These are phyloP conservation scores for Drosophila dives DNA, from an alignment of 2,888 invertebrate species.

Conservation along the genomic window DNA sequence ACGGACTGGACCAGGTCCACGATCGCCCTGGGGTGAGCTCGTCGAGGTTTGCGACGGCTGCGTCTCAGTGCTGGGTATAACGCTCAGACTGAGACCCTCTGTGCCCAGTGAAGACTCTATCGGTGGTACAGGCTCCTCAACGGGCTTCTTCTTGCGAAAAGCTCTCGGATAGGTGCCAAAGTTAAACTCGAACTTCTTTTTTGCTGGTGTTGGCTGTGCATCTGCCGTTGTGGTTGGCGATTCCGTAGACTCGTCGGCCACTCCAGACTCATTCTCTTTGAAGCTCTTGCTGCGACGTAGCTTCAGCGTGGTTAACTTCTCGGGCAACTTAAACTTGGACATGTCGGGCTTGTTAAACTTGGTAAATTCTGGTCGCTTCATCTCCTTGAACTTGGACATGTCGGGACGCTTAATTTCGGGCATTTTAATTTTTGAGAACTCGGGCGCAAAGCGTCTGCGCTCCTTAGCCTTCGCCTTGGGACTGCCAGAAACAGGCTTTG, in stretches of 20 bases:
- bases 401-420: slow-evolving; percentile 85
- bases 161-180: slow-evolving; percentile 92
- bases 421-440: slow-evolving; percentile 85
- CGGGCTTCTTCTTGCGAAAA: slow-evolving; percentile 85
- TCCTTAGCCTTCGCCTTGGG: slow-evolving; percentile 82
- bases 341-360: slow-evolving; percentile 87
- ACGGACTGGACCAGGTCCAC: slow-evolving; percentile 85
- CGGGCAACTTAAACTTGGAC: slow-evolving; percentile 88
- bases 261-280: slow-evolving; percentile 79
- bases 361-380: slow-evolving; percentile 84
- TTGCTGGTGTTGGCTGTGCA: slow-evolving; percentile 67
- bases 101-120: slow-evolving; percentile 76
- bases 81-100: slow-evolving; percentile 81
- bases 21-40: slow-evolving; percentile 87
- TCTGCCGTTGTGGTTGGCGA: slow-evolving; percentile 40
- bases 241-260: slow-evolving; percentile 55
- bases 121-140: slow-evolving; percentile 56
- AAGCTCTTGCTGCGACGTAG: slow-evolving; percentile 85
- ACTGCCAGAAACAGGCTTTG: slow-evolving; percentile 79
- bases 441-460: slow-evolving; percentile 82
- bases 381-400: slow-evolving; percentile 85
- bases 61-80: slow-evolving; percentile 86
- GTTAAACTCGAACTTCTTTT: slow-evolving; percentile 89
- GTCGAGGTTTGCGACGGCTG: slow-evolving; percentile 89
- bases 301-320: slow-evolving; percentile 88